Conservation (phyloP, 2,888 invertebrate genomes). For the Caenorhabditis auriculariae region DNA sequence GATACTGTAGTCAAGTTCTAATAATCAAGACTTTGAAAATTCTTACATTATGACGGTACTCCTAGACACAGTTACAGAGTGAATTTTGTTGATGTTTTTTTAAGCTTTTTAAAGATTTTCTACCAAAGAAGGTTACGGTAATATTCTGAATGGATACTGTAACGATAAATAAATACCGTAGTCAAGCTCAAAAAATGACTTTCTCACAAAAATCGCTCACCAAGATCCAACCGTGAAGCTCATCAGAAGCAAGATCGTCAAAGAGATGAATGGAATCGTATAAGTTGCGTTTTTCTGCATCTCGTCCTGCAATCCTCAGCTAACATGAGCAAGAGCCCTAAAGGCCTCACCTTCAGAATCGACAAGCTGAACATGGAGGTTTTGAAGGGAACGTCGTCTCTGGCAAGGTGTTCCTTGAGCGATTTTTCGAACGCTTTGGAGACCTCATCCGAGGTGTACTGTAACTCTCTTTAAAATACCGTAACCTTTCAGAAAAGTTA, state of each 20-base stretch:
- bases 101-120: too few relatives aligned
- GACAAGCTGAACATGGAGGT: conserved; percentile 51
- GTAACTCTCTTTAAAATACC: background rate
- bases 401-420: conserved; percentile 37
- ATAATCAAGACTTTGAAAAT: too few relatives aligned
- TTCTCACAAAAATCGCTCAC: too few relatives aligned
- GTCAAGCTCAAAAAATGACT: too few relatives aligned
- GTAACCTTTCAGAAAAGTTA: background rate
- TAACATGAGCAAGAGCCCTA: background rate
- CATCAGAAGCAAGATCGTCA: conserved; percentile 58
- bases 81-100: background rate
- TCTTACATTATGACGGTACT: too few relatives aligned
- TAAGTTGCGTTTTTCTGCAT: conserved; percentile 63
- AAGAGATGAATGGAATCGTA: conserved; percentile 60
- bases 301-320: conserved; percentile 38
- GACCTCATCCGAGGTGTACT: conserved; percentile 56
- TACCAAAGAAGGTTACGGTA: too few relatives aligned
- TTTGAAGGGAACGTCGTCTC: conserved; percentile 28
- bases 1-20: too few relatives aligned
- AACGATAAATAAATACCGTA: too few relatives aligned
- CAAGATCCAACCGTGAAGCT: conserved; percentile 59
- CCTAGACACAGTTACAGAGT: too few relatives aligned
- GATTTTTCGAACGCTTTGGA: conserved; percentile 49
- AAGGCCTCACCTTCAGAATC: conserved; percentile 46
- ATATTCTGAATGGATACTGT: too few relatives aligned